These are phyloP conservation scores for Cepaea nemoralis DNA, from an alignment of 1,140 invertebrate genomes.

Conservation along the genomic window DNA sequence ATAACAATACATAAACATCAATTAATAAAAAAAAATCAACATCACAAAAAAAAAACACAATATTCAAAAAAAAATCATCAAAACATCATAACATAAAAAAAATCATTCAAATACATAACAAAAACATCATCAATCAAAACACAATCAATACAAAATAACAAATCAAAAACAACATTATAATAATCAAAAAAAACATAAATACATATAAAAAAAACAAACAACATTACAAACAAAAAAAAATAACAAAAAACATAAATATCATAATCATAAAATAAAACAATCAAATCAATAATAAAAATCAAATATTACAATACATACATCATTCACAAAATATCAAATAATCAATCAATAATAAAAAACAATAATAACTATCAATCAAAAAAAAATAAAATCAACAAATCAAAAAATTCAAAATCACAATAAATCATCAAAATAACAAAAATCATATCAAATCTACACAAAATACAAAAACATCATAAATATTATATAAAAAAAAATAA, in stretches of 20 bases:
- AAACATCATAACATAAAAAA: too few species aligned
- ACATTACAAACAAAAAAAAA: neutral
- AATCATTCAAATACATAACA: too few species aligned
- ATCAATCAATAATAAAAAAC: neutral
- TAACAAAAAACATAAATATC: too few species aligned
- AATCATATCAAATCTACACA: neutral
- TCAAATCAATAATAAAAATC: neutral
- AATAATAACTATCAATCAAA: neutral
- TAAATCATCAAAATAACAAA: neutral
- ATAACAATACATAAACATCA: too few species aligned
- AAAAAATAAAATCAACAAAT: neutral
- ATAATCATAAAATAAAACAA: too few species aligned
- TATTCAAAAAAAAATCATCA: too few species aligned
- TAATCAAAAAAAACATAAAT: neutral
- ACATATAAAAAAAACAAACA: conserved; percentile 5
- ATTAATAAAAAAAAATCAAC: too few species aligned
- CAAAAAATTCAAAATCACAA: neutral
- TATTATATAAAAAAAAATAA: neutral
- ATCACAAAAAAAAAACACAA: too few species aligned
- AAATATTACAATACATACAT: neutral
- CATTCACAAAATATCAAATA: neutral
- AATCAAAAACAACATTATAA: neutral
- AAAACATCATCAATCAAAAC: neutral
- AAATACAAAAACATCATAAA: neutral
- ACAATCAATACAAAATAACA: neutral